Evolutionary conservation across 2,113 vertebrate species (phyloP).

Genomic region (Anolis sagrei): DNA sequence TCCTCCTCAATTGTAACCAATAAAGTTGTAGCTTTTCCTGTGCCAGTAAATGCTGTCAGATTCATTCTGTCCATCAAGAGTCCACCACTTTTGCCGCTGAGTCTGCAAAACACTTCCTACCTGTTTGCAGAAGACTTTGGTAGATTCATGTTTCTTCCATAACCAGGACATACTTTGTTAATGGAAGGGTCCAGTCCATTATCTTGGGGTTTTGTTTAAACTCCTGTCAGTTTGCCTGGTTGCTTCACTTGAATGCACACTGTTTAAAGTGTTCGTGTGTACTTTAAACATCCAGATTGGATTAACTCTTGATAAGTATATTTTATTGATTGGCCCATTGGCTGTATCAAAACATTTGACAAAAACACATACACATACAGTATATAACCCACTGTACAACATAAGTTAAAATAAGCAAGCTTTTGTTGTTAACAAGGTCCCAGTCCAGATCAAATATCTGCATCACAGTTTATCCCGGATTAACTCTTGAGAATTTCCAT

Average conservation of each 20-base stretch:
- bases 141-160: background rate
- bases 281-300: constrained; percentile 72
- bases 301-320: no score
- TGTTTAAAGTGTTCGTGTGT: constrained; percentile 58
- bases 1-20: background rate
- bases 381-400: no score
- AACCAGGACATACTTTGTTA: background rate
- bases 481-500: constrained; percentile 77
- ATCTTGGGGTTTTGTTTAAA: background rate
- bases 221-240: constrained; percentile 12
- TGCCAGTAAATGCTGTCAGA: no score
- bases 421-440: no score
- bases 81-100: background rate
- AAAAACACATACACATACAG: no score
- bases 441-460: no score
- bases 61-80: background rate
- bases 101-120: background rate
- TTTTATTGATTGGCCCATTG: no score
- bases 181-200: background rate
- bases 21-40: no score
- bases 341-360: no score
- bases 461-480: no score
- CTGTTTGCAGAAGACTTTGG: background rate
- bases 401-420: no score
- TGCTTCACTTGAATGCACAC: constrained; percentile 51